Percentiles rank a stretch among this genome's conserved stretches.
Conservation (phyloP, 2,888 invertebrate genomes). For the Eueremaeus valkanovi region DNA sequence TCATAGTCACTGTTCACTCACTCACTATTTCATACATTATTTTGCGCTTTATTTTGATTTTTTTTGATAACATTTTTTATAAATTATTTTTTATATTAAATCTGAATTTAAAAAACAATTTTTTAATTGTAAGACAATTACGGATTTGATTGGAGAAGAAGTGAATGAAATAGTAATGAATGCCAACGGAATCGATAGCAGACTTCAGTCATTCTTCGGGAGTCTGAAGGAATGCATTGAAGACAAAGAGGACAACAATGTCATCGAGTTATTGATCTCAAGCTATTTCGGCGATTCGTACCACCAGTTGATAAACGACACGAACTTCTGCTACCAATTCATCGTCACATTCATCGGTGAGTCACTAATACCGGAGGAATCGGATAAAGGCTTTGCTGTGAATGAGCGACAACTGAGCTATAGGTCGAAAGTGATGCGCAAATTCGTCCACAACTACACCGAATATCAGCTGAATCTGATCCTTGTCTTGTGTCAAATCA, state of each 20-base stretch:
- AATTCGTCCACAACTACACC: background rate
- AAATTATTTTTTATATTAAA: background rate
- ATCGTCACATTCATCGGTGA: background rate
- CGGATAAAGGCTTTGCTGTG: background rate
- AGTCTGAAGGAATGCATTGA: background rate
- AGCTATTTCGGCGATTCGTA: background rate
- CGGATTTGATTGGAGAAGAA: background rate
- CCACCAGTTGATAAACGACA: background rate
- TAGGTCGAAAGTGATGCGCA: background rate
- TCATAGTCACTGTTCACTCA: background rate
- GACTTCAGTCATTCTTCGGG: background rate
- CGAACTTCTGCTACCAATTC: background rate
- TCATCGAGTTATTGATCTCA: background rate
- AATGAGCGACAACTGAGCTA: background rate
- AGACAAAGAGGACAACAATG: background rate
- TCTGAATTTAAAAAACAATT: background rate
- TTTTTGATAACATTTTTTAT: background rate
- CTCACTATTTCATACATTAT: background rate
- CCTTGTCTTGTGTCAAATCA: background rate
- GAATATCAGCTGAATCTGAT: constrained; percentile 26
- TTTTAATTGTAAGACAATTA: background rate
- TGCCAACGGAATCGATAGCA: too few species aligned
- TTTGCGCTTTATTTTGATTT: background rate
- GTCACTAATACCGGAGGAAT: background rate
- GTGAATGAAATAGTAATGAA: background rate